A percentile compares a stretch with the other conserved stretches of the same genome.
These are phyloP conservation scores for Eurytoma adleriae DNA, from an alignment of 2,888 invertebrate genomes.

Conservation along the genomic window DNA sequence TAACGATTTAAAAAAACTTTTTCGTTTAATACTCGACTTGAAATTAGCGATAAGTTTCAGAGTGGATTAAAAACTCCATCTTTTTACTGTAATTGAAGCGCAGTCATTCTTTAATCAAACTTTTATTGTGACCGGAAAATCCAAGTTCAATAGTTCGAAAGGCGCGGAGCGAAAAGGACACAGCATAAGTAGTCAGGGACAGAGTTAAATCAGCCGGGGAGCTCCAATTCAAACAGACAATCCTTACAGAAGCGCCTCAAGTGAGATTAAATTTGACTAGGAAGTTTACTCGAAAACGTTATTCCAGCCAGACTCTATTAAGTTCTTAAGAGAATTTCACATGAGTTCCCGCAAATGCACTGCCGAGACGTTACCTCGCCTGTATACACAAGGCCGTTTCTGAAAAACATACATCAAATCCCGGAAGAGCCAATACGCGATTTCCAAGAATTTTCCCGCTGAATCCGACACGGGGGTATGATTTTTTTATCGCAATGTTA, in stretches of 20 bases:
- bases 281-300: slow-evolving; percentile 12
- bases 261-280: slow-evolving; percentile 40
- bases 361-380: no score
- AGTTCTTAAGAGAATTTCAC: slow-evolving; percentile 22
- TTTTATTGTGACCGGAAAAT: background rate
- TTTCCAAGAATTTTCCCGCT: slow-evolving; percentile 3
- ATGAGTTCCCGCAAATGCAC: background rate
- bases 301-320: background rate
- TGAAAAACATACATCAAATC: no score
- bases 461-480: slow-evolving; percentile 5
- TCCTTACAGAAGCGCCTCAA: slow-evolving; percentile 58
- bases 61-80: no score
- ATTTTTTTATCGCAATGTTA: background rate
- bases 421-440: background rate
- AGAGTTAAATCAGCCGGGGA: slow-evolving; percentile 65
- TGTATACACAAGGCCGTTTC: no score
- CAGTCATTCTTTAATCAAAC: background rate
- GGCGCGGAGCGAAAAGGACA: background rate
- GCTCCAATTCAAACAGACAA: slow-evolving; percentile 70
- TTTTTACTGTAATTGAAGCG: no score
- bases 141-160: background rate
- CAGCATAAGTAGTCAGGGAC: slow-evolving; percentile 2
- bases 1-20: no score
- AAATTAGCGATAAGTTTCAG: no score
- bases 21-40: no score